Conservation (phyloP, 2,113 vertebrate genomes). For the Platichthys stellatus region DNA sequence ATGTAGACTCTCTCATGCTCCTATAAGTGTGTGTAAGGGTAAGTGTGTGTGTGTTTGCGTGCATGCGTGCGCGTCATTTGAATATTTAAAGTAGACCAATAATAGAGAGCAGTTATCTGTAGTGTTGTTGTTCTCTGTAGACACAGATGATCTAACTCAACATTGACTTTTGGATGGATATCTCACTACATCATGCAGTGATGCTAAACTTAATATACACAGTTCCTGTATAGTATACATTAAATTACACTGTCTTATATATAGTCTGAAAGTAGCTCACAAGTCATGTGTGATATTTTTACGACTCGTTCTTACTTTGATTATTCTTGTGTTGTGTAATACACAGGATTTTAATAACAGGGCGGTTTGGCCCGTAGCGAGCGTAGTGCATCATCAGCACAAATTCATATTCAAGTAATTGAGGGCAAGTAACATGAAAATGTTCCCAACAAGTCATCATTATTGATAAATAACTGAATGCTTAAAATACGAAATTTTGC, state of each 20-base stretch:
- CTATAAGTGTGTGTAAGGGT: background rate
- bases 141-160: conserved; percentile 34
- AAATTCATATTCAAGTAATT: no score
- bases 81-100: conserved; percentile 54
- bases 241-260: background rate
- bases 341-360: no score
- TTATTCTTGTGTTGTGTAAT: no score
- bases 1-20: conserved; percentile 13
- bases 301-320: no score
- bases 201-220: background rate
- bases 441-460: no score
- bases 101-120: background rate
- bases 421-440: no score
- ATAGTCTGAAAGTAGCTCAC: no score
- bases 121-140: conserved; percentile 5
- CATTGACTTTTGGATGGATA: background rate
- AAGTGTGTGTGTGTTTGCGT: conserved; percentile 12
- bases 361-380: no score
- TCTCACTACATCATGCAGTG: background rate
- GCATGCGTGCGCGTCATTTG: conserved; percentile 16
- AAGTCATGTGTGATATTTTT: no score
- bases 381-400: no score
- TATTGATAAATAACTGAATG: no score
- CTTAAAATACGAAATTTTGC: no score
- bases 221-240: background rate